Evolutionary conservation across 2,888 invertebrate genomes (phyloP), one percentile per base, ranked within the genome.

Genomic region (Ecdyonurus torrentis): DNA sequence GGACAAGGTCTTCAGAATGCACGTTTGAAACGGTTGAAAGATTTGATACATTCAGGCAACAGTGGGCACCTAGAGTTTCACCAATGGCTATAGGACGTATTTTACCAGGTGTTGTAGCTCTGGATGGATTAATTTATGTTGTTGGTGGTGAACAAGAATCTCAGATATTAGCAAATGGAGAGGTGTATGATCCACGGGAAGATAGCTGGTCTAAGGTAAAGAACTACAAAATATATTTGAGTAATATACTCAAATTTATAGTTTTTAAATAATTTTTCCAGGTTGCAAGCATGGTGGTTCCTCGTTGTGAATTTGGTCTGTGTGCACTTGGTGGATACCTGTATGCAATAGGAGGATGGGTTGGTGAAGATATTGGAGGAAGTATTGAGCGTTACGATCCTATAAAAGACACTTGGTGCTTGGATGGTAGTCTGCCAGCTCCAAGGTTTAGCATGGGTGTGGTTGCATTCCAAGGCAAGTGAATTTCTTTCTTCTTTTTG

Each of bases 311-410:
- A 74, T 90, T 94, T 72, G 93, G 94, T 1, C 76, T 93, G 66
- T 90, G 91, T 70, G 87, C 89, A 18, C 82, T 89, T 74, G 86
- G 89, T 68, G 90, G 89, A 25, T 83, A 83, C 70, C 76, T 95
- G 64, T 91, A 89, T 72, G 93, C 92, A 0, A 84, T 95, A 69
- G 94, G 95, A 58, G 95, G 95, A 2, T 94, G 94, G 93, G 86
- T 94, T 37, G 94, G 93, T 0, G 87, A 89, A 65, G 91, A 92
- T 72, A 91, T 94, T 73, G 92, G 91, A 1, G 86, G 87, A 23
- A 85, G 89, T 1, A 89, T 95, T 66, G 95, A 95, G 73, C 82
- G 86, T 69, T 95, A 91, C 72, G 89, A 93, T 74, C 89, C 92
- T 0, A 79, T 83, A 63, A 77, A 81, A 37, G 84, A 91, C 72